phyloP scores from a whole-genome alignment of 2,113 vertebrate species.

The Macaca mulatta region DNA sequence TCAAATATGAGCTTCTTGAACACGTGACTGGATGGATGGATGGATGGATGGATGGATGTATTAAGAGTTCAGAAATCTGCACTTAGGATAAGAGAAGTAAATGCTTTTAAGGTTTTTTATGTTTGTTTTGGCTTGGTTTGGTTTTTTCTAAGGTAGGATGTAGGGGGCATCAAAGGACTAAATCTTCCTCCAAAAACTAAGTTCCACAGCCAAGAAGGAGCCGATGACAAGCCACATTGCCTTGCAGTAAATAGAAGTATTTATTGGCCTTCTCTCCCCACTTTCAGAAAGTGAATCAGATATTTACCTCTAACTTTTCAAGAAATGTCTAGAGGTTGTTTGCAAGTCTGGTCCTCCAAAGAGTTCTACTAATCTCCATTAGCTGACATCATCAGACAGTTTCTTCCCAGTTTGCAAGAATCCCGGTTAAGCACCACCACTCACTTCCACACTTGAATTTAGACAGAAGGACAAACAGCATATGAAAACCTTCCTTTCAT shows the following conservation, averaged over 20 bases:
- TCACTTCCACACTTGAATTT: not conserved
- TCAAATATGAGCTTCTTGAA: not conserved
- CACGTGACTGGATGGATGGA: not conserved
- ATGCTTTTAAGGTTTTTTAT: not conserved
- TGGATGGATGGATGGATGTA: not conserved
- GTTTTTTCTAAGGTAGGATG: not conserved
- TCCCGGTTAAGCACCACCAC: not conserved
- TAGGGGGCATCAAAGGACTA: conserved; percentile 7
- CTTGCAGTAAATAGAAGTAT: conserved; percentile 40
- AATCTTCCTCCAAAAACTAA: conserved; percentile 27
- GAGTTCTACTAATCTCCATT: not conserved
- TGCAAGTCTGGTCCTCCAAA: not conserved
- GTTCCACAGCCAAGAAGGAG: conserved; percentile 49
- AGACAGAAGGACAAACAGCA: not conserved
- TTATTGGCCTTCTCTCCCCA: not conserved
- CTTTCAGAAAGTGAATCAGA: conserved; percentile 33
- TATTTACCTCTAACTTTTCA: conserved; percentile 48
- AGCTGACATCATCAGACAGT: not conserved
- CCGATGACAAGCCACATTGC: not conserved
- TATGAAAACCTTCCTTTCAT: not conserved
- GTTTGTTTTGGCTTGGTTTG: not conserved
- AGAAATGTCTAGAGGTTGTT: conserved; percentile 26
- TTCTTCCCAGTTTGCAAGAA: not conserved
- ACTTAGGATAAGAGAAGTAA: not conserved
- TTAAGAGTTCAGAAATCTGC: conserved; percentile 10